phyloP scores from a whole-genome alignment of 2,113 vertebrate species.

The Hemichromis elongatus region DNA sequence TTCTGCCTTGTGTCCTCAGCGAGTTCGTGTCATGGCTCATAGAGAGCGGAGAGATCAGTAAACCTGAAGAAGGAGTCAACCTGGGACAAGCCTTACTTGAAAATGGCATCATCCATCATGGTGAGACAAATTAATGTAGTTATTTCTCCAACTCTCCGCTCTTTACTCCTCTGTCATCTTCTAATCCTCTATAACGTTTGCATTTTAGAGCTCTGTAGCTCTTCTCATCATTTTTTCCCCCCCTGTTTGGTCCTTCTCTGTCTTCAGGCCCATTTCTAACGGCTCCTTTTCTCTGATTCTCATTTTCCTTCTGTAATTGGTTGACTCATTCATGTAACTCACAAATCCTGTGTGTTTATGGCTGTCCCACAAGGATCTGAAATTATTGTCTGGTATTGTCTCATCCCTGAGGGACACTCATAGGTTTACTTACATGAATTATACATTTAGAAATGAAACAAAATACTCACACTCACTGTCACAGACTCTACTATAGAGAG shows the following conservation, averaged over 20 bases:
- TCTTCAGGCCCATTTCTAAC: neutral
- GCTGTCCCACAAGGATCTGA: neutral
- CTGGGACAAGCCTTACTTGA: conserved; percentile 94
- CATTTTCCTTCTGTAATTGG: neutral
- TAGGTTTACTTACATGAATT: conserved; percentile 15
- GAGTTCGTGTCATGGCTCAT: conserved; percentile 97
- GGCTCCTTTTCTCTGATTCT: neutral
- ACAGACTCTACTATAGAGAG: conserved; percentile 23
- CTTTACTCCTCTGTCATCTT: neutral
- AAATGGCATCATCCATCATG: conserved; percentile 98
- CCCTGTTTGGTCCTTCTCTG: neutral
- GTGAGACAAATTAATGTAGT: conserved; percentile 70
- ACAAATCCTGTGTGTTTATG: neutral
- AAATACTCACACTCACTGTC: neutral
- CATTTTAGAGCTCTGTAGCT: neutral
- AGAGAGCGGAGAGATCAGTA: conserved; percentile 96
- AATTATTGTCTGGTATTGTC: neutral
- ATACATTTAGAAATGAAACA: conserved; percentile 16
- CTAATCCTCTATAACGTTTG: neutral
- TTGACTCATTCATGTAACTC: neutral
- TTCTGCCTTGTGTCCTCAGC: conserved; percentile 69
- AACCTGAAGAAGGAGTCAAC: conserved; percentile 94
- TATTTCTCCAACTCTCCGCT: neutral
- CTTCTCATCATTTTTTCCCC: neutral
- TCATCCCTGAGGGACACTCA: neutral